These are phyloP conservation scores for Apogon hyalosoma DNA, from an alignment of 2,797 vertebrate genomes.

Conservation along the genomic window DNA sequence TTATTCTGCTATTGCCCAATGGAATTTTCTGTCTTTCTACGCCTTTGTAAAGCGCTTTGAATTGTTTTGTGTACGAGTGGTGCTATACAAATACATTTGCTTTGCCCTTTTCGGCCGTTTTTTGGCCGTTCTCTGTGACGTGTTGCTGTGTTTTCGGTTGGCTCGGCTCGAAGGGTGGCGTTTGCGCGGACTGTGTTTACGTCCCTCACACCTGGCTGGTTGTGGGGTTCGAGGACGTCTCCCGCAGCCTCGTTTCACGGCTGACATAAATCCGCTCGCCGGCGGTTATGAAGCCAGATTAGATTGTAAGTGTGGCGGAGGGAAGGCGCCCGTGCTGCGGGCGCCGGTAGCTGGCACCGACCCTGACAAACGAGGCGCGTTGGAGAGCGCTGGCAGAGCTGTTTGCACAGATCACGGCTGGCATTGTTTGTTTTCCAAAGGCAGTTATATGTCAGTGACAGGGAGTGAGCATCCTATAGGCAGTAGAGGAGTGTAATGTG, in stretches of 20 bases:
- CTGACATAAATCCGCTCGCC: slow-evolving; percentile 51
- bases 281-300: slow-evolving; percentile 52
- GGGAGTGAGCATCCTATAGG: slow-evolving; percentile 13
- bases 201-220: slow-evolving; percentile 43
- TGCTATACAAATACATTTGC: no score
- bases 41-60: no score
- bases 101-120: no score
- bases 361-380: slow-evolving; percentile 25
- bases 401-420: slow-evolving; percentile 21
- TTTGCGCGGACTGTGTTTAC: background rate
- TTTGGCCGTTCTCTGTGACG: no score
- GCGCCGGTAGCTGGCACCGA: slow-evolving; percentile 24
- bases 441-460: slow-evolving; percentile 47
- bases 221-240: slow-evolving; percentile 37
- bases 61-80: no score
- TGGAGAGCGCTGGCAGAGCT: background rate
- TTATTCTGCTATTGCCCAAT: no score
- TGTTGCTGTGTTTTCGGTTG: no score
- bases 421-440: slow-evolving; percentile 47
- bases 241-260: slow-evolving; percentile 42
- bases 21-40: no score
- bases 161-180: no score
- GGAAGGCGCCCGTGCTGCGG: slow-evolving; percentile 16
- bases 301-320: slow-evolving; percentile 35
- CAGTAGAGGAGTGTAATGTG: slow-evolving; percentile 32